Conservation (phyloP, 2,888 invertebrate species). For the Abrostola tripartita region DNA sequence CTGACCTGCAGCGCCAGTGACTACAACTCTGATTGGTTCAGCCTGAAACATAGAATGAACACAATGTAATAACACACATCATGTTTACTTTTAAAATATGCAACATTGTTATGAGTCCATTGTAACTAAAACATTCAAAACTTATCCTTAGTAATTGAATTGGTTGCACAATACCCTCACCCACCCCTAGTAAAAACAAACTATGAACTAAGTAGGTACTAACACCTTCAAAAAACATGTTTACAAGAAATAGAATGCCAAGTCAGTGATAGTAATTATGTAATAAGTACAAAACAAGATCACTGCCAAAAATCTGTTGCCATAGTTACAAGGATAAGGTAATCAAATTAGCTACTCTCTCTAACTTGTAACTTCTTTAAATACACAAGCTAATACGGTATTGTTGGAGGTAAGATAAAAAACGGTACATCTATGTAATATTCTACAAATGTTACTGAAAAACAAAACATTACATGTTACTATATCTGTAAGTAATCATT, state of each 20-base stretch:
- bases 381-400: not conserved
- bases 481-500: not conserved
- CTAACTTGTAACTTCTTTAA: not conserved
- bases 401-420: not conserved
- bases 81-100: too few relatives aligned
- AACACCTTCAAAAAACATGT: constrained; percentile 23
- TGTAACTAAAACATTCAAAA: too few relatives aligned
- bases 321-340: constrained; percentile 22
- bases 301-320: constrained; percentile 23
- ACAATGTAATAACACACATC: constrained; percentile 5
- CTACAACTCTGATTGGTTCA: constrained; percentile 96
- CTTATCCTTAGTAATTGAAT: too few relatives aligned
- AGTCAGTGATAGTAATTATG: constrained; percentile 28
- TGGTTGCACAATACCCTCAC: too few relatives aligned
- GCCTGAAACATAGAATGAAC: constrained; percentile 82
- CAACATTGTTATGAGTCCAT: too few relatives aligned
- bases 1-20: constrained; percentile 99
- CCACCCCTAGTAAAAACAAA: constrained; percentile 13
- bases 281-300: constrained; percentile 38
- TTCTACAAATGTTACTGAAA: not conserved
- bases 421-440: not conserved
- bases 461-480: not conserved
- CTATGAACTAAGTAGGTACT: constrained; percentile 11
- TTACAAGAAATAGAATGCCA: constrained; percentile 4
- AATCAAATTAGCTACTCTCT: constrained; percentile 4